Conservation (phyloP, 1,140 invertebrate genomes). For the Vanessa tameamea region DNA sequence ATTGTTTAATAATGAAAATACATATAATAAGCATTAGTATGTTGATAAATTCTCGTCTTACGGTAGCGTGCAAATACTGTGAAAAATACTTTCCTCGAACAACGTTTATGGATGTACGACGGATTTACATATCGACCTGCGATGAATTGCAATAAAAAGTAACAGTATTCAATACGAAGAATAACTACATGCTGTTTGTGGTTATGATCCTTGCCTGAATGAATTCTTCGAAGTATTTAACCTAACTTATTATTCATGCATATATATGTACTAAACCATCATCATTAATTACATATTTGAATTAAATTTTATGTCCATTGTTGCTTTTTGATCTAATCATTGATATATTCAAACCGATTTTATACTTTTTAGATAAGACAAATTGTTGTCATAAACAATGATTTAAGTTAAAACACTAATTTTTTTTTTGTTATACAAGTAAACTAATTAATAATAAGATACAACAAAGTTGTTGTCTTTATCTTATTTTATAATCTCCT, state of each 20-base stretch:
- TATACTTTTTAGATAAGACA: too few relatives aligned
- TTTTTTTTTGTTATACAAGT: neutral
- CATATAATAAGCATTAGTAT: neutral
- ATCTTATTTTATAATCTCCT: constrained; percentile 28
- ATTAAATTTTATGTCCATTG: too few relatives aligned
- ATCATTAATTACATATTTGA: too few relatives aligned
- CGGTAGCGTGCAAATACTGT: neutral
- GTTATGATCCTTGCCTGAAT: neutral
- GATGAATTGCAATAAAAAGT: constrained; percentile 24
- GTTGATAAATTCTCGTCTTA: neutral
- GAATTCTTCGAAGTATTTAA: constrained; percentile 2
- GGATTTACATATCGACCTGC: constrained; percentile 16
- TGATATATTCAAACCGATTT: too few relatives aligned
- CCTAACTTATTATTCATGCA: neutral
- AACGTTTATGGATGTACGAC: constrained; percentile 17
- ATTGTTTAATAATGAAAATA: neutral
- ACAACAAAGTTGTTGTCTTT: neutral
- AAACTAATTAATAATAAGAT: neutral
- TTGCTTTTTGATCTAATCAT: too few relatives aligned
- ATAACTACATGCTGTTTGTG: constrained; percentile 10
- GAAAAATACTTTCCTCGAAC: constrained; percentile 16
- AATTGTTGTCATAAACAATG: too few relatives aligned
- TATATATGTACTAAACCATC: neutral
- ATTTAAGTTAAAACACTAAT: too few relatives aligned
- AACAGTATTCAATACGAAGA: constrained; percentile 17